Evolutionary conservation across 2,888 invertebrate species (phyloP).

Genomic region (Leptarthrus brevirostris): DNA sequence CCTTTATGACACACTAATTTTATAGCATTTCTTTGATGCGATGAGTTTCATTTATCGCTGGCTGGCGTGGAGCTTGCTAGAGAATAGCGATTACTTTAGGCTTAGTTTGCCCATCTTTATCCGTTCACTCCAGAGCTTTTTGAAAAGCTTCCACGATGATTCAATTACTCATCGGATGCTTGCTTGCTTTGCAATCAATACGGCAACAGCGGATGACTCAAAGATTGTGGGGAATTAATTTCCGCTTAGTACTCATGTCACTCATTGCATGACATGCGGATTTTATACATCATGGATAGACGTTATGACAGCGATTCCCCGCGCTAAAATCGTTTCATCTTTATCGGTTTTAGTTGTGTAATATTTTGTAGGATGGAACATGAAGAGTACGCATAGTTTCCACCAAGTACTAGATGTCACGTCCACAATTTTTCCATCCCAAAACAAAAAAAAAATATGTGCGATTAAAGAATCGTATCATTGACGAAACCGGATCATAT

Average conservation of each 20-base stretch:
- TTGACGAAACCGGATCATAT: too few species aligned
- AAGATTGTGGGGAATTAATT: constrained; percentile 8
- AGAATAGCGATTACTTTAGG: neutral
- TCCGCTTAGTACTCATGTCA: neutral
- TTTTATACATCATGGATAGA: neutral
- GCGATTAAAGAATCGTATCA: too few species aligned
- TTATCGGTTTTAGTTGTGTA: too few species aligned
- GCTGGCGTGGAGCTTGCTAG: neutral
- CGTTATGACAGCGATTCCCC: neutral
- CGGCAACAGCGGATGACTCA: neutral
- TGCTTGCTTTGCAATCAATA: neutral
- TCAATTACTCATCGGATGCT: neutral
- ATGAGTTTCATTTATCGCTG: neutral
- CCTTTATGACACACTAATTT: neutral
- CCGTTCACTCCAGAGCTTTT: too few species aligned
- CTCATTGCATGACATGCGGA: neutral
- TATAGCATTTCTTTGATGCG: neutral
- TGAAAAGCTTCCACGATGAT: neutral
- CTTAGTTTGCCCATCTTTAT: too few species aligned
- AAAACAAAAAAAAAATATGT: too few species aligned
- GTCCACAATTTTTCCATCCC: too few species aligned
- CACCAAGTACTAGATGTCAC: too few species aligned
- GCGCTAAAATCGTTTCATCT: too few species aligned
- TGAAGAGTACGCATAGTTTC: too few species aligned
- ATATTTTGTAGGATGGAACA: too few species aligned